Evolutionary conservation across 2,888 invertebrate genomes (phyloP).

Genomic region (Cylindroiulus punctatus): DNA sequence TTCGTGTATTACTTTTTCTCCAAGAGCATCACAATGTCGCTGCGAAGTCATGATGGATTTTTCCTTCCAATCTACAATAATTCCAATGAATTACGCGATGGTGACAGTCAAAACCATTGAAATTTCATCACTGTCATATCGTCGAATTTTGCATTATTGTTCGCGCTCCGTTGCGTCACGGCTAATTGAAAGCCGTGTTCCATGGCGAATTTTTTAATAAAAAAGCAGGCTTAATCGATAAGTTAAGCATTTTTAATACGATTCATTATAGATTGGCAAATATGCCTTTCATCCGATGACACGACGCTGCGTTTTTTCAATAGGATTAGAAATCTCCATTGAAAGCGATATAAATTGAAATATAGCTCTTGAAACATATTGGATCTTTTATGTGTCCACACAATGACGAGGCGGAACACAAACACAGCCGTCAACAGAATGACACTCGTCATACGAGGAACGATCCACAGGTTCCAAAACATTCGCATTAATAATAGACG

Average conservation of each 20-base stretch:
- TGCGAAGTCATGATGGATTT: not conserved
- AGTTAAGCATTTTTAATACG: constrained; percentile 51
- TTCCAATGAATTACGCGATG: constrained; percentile 11
- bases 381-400: constrained; percentile 40
- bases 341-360: constrained; percentile 49
- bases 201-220: not conserved
- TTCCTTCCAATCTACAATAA: not conserved
- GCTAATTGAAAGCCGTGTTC: constrained; percentile 44
- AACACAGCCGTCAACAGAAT: constrained; percentile 47
- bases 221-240: constrained; percentile 48
- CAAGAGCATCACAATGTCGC: not conserved
- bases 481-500: not conserved
- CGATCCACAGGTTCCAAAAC: constrained; percentile 37
- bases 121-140: constrained; percentile 47
- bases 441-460: constrained; percentile 34
- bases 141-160: constrained; percentile 25
- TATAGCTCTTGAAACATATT: constrained; percentile 50
- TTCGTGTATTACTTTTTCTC: not conserved
- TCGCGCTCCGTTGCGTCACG: not conserved
- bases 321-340: constrained; percentile 51
- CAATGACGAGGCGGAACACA: constrained; percentile 48
- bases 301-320: constrained; percentile 45
- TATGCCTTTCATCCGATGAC: constrained; percentile 51
- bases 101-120: not conserved
- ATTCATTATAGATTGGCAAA: constrained; percentile 52